phyloP scores from a whole-genome alignment of 30 jellyfish, hydroid and myxozoan species.

The Aurelia aurita region DNA sequence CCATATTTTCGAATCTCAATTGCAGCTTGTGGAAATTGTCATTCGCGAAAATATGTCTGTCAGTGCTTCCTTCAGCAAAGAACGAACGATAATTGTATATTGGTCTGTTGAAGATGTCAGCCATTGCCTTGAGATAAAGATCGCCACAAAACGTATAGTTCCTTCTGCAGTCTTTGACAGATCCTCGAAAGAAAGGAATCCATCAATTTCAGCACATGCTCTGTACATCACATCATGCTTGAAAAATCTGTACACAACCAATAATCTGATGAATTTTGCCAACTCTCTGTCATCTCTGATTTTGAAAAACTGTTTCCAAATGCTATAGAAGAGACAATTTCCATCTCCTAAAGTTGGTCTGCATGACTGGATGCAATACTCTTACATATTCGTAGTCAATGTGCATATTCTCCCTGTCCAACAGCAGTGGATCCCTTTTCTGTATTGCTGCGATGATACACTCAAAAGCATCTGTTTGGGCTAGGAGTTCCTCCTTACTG shows the following conservation, averaged over 20 bases:
- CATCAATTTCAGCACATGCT: not conserved
- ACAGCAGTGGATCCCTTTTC: not conserved
- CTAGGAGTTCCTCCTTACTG: not conserved
- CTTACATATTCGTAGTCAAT: not conserved
- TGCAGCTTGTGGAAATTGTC: too few species aligned
- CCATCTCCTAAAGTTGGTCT: not conserved
- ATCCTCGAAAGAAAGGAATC: not conserved
- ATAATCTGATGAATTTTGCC: not conserved
- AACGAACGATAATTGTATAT: not conserved
- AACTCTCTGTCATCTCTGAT: not conserved
- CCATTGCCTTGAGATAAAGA: not conserved
- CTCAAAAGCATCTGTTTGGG: not conserved
- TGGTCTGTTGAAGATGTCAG: not conserved
- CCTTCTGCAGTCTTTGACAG: not conserved
- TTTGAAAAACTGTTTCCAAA: conserved; percentile 14
- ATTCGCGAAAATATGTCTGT: too few species aligned
- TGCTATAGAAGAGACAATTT: conserved; percentile 9
- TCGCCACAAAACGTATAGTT: not conserved
- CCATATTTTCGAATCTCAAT: too few species aligned
- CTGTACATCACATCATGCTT: not conserved
- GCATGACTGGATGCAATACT: conserved; percentile 14
- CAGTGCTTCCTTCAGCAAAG: not conserved
- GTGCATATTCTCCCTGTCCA: not conserved
- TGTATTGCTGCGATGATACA: not conserved
- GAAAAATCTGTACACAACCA: not conserved